These are phyloP conservation scores for Prosopocoilus inquinatus DNA, from an alignment of 2,888 invertebrate genomes.

Conservation along the genomic window DNA sequence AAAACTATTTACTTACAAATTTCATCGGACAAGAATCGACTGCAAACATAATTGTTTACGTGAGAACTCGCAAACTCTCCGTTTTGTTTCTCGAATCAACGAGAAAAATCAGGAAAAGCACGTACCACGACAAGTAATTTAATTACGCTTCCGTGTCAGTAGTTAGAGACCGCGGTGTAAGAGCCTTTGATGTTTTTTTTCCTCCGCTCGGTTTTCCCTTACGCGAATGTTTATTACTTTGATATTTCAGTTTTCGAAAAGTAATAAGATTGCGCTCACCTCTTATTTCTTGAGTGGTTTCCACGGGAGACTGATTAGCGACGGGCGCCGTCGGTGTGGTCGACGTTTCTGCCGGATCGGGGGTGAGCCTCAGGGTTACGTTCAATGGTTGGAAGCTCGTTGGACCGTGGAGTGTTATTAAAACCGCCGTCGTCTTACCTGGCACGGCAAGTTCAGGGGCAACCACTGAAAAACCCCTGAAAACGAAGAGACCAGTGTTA, in stretches of 20 bases:
- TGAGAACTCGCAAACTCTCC: no score
- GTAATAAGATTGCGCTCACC: constrained; percentile 32
- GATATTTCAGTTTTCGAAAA: no score
- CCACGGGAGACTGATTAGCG: constrained; percentile 34
- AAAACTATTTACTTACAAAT: no score
- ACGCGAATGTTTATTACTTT: no score
- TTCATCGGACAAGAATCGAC: no score
- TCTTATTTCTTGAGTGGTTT: constrained; percentile 45
- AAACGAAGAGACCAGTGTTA: constrained; percentile 20
- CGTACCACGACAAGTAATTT: not conserved
- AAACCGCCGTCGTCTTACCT: constrained; percentile 63
- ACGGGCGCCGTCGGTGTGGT: constrained; percentile 20
- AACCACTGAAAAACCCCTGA: constrained; percentile 65
- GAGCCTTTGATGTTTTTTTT: constrained; percentile 5
- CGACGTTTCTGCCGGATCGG: constrained; percentile 32
- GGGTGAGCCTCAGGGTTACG: constrained; percentile 57
- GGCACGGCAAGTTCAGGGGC: constrained; percentile 66
- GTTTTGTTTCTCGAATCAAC: no score
- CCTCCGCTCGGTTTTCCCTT: not conserved
- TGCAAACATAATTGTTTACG: no score
- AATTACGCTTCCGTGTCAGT: not conserved
- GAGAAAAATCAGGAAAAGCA: no score
- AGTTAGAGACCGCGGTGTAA: not conserved
- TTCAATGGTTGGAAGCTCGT: constrained; percentile 55
- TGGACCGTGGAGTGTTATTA: constrained; percentile 61